Conservation (phyloP, 2,888 invertebrate genomes). For the Nemurella pictetii region DNA sequence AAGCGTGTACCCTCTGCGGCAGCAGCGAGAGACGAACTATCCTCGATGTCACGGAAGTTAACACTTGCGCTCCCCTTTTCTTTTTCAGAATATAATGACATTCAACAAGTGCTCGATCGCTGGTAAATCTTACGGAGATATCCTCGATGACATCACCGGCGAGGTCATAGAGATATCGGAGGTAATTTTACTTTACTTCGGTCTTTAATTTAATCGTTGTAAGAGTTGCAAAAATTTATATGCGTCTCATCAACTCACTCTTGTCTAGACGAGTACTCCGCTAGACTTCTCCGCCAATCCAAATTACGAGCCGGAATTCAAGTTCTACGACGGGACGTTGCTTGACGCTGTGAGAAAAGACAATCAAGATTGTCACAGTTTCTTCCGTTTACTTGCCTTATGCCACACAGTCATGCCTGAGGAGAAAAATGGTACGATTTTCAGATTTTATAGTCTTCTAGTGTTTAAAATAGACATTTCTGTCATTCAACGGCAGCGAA, state of each 20-base stretch:
- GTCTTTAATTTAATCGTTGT: neutral
- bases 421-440: constrained; percentile 68
- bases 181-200: constrained; percentile 68
- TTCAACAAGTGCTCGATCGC: constrained; percentile 98
- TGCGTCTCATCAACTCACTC: no score
- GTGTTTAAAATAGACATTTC: neutral
- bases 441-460: constrained; percentile 21
- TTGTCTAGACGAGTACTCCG: constrained; percentile 50
- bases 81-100: constrained; percentile 91
- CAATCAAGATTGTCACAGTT: constrained; percentile 76
- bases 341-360: constrained; percentile 79
- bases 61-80: constrained; percentile 25
- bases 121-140: constrained; percentile 89
- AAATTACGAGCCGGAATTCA: constrained; percentile 88
- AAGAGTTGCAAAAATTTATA: neutral
- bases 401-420: constrained; percentile 99
- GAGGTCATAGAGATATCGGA: constrained; percentile 85
- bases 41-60: neutral
- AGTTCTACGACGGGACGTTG: constrained; percentile 88
- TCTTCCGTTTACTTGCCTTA: constrained; percentile 89
- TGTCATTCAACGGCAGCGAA: no score
- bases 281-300: constrained; percentile 95
- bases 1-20: neutral
- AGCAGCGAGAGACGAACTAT: no score
- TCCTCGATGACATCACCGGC: constrained; percentile 83